Base-by-base conservation (phyloP, 2,888 invertebrate genomes). In the Drosophila monieri region DNA sequence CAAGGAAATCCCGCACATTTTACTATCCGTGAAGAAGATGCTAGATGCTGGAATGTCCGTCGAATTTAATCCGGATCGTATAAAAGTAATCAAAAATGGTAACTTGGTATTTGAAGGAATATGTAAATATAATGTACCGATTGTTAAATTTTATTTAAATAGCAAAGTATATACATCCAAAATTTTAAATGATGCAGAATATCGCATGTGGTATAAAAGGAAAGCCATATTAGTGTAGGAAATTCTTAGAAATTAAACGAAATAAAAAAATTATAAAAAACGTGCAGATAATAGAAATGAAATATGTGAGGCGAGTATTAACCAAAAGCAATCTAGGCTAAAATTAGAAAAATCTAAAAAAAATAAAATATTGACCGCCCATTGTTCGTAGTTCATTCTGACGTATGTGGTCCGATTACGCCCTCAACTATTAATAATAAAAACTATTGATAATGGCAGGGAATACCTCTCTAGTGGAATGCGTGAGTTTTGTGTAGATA, bases 341-440 rank as follows among this genome's bases (percentile, higher is more conserved):
- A 35, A 49, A 8, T 49, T 49, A 21, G 2, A 14, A n/a, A 32
- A 49, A 49, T 49, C n/a, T 32, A 48, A 48, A 12, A 30, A 18
- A 48, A 48, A 30, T 18, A 48, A 32, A 48, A 18, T 32, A 48
- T 32, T 32, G 6, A 10, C 10, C n/a, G 18, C 6, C 12, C 39
- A 12, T 21, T 61, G 4, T 43, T 54, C 32, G 27, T 53, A 5
- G 14, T 47, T 10, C 52, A 53, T 52, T 57, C 32, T 12, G 56
- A 56, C 44, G 56, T 51, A 6, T 56, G 48, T 49, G 43, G 48
- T 51, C 58, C 58, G 8, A 58, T 58, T n/a, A 58, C 51, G 43
- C 51, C 58, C 18, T 25, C 51, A 14, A 58, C 46, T 12, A 30
- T 53, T 21, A 39, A 59, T 52, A 25, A 47, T n/a, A 39, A 59